phyloP scores from a whole-genome alignment of 2,797 vertebrate genomes.

The Geotrypetes seraphini region DNA sequence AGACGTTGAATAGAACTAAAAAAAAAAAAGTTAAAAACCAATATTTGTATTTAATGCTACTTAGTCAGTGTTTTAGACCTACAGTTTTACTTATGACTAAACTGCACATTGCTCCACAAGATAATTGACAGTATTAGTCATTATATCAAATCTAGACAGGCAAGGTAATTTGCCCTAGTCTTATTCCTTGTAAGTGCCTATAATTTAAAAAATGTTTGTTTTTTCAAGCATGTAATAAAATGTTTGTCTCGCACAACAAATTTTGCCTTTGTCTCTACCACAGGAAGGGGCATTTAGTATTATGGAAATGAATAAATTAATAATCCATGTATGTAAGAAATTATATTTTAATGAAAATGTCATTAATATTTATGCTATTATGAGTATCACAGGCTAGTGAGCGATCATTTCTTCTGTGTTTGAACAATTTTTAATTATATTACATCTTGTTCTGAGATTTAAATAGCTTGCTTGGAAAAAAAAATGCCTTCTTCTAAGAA shows the following conservation, averaged over 20 bases:
- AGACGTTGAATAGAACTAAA: too few species aligned
- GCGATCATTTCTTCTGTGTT: slow-evolving; percentile 13
- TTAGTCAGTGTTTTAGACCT: neutral
- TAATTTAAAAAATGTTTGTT: slow-evolving; percentile 19
- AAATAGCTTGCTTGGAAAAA: slow-evolving; percentile 34
- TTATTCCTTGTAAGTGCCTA: slow-evolving; percentile 2
- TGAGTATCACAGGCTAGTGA: slow-evolving; percentile 27
- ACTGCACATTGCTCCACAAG: neutral
- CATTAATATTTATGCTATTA: slow-evolving; percentile 42
- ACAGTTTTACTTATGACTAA: neutral
- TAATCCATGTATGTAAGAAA: slow-evolving; percentile 19
- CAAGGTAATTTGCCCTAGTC: neutral
- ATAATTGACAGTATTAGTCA: neutral
- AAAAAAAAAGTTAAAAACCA: too few species aligned
- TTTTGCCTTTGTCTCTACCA: slow-evolving; percentile 16
- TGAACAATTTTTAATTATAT: slow-evolving; percentile 12
- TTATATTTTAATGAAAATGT: slow-evolving; percentile 28
- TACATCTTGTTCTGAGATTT: slow-evolving; percentile 18
- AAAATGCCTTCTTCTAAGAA: slow-evolving; percentile 22
- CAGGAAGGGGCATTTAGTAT: neutral
- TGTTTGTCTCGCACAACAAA: slow-evolving; percentile 6
- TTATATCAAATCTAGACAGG: neutral
- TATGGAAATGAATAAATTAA: slow-evolving; percentile 15
- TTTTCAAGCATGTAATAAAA: slow-evolving; percentile 10
- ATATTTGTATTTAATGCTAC: neutral